Base-by-base conservation (phyloP, 2,797 vertebrate genomes). In the Tenualosa ilisha region DNA sequence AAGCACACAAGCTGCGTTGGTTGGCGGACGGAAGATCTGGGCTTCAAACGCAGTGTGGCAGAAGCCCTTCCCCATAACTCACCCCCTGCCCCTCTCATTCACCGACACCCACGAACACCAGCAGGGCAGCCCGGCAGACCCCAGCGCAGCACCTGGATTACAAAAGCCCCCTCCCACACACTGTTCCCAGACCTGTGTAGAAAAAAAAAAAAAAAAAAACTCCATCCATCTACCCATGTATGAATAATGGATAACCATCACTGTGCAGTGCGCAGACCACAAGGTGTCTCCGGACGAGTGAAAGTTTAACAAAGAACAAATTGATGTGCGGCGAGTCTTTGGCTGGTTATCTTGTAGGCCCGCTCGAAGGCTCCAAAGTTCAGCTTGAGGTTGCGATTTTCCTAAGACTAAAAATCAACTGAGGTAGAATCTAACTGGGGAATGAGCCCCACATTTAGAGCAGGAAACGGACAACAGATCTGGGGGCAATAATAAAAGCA, bases 241-340 rank as follows among this genome's bases (percentile, higher is more conserved):
- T 65, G 61, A 24, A 26, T 65, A 65, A 65, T 65, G 61, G 61
- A 26, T 24, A 26, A 65, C n/a, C 61, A 65, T 65, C 24, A 65
- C 61, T 24, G 61, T 65, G 24, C 24, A 20, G 56, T n/a, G 56
- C 5, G 20, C 24, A 8, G 61, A 65, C n/a, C 24, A 65, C n/a
- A 26, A 65, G n/a, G 61, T 65, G 61, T 11, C 61, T 65, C 61
- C 9, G n/a, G 61, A 26, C 61, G n/a, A 65, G n/a, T 65, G 61
- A 65, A 59, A 59, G 56, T 59, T 59, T 59, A 59, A 59, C 56
- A 22, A 59, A 59, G 56, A 59, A 59, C 56, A 59, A 59, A 59
- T 59, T 59, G 56, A n/a, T 59, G 56, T 6, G 20, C 4, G 56
- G 17, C 6, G 51, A 53, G 22, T n/a, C 56, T 59, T 59, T 6